Conservation (phyloP, 37 sponge, comb jelly and placozoan species). For the Halichondria panicea region DNA sequence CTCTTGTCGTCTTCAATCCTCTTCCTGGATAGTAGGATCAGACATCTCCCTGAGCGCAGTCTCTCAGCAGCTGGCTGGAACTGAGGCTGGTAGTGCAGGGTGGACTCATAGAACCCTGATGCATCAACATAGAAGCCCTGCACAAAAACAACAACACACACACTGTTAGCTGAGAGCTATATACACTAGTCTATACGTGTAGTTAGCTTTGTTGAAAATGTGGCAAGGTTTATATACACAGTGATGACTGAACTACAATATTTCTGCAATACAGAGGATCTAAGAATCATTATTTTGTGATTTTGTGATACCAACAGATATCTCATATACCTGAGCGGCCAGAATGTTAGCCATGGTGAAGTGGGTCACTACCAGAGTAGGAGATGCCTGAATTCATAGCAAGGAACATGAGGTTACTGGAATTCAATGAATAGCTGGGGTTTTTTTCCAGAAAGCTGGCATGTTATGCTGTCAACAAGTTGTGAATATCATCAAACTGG, state of each 20-base stretch:
- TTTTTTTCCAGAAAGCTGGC: no score
- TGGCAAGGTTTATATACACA: no score
- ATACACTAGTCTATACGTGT: no score
- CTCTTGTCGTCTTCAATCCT: not conserved
- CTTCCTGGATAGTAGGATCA: conserved; percentile 16
- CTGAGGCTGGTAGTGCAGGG: conserved; percentile 56
- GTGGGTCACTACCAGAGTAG: conserved; percentile 63
- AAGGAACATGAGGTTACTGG: no score
- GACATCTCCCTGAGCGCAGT: conserved; percentile 56
- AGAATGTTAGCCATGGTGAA: conserved; percentile 73
- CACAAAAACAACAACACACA: not conserved
- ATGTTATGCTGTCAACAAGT: no score
- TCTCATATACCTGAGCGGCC: conserved; percentile 53
- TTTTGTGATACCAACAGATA: no score
- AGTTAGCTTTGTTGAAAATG: no score
- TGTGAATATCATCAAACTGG: no score
- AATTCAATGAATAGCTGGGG: no score
- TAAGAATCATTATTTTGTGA: no score
- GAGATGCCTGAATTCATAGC: conserved; percentile 31
- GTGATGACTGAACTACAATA: no score
- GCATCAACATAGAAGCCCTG: conserved; percentile 52
- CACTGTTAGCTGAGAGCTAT: not conserved
- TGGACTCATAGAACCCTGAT: conserved; percentile 55
- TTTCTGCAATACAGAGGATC: no score
- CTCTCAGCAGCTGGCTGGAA: conserved; percentile 57